Conservation (phyloP, 2,888 invertebrate species). For the Volucella inanis region DNA sequence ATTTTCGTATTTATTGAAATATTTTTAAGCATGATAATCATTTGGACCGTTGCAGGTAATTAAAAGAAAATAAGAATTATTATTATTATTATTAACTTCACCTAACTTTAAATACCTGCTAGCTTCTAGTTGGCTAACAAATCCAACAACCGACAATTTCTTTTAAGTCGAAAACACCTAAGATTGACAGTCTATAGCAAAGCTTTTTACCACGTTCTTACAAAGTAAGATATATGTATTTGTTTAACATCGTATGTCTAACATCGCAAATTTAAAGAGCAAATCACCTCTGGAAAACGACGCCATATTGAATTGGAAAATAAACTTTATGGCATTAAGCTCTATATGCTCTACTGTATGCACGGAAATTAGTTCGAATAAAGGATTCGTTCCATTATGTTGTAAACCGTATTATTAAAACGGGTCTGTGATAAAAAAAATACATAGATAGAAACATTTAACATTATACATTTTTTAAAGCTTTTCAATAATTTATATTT, state of each 20-base stretch:
- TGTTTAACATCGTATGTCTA: background rate
- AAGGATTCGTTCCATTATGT: slow-evolving; percentile 62
- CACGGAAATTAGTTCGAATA: slow-evolving; percentile 59
- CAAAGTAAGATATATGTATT: background rate
- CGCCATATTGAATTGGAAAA: slow-evolving; percentile 56
- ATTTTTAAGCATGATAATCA: background rate
- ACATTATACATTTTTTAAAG: slow-evolving; percentile 24
- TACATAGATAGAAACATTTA: slow-evolving; percentile 53
- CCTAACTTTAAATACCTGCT: too few species aligned
- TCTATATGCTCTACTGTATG: slow-evolving; percentile 54
- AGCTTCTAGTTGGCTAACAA: too few species aligned
- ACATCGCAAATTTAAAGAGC: slow-evolving; percentile 4
- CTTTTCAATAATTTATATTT: background rate
- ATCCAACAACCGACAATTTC: background rate
- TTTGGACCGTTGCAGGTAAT: slow-evolving; percentile 4
- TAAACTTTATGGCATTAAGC: slow-evolving; percentile 54
- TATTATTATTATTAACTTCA: slow-evolving; percentile 25
- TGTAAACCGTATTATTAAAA: slow-evolving; percentile 59
- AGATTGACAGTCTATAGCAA: slow-evolving; percentile 9
- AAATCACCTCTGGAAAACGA: slow-evolving; percentile 48
- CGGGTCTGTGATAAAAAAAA: slow-evolving; percentile 67
- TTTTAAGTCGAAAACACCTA: background rate
- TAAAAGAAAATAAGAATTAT: slow-evolving; percentile 27
- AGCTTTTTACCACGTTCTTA: slow-evolving; percentile 17
- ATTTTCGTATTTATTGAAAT: too few species aligned